phyloP scores from a whole-genome alignment of 2,888 invertebrate genomes.

The Scaptomyza polygonia region DNA sequence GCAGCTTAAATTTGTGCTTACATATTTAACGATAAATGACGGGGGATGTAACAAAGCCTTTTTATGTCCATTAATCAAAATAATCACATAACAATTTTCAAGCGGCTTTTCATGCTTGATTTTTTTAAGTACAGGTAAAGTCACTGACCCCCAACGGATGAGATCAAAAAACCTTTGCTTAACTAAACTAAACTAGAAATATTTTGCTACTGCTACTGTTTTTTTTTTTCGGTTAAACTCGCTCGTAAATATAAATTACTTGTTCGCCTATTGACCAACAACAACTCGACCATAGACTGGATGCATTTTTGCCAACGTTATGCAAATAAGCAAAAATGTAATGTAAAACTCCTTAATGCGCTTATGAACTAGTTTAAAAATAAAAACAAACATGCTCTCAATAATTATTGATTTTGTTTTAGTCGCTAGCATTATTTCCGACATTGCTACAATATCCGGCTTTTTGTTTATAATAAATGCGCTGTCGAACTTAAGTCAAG shows the following conservation, averaged over 20 bases:
- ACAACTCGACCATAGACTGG: slow-evolving; percentile 10
- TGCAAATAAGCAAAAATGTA: slow-evolving; percentile 21
- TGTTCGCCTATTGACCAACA: slow-evolving; percentile 48
- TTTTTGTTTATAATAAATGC: slow-evolving; percentile 30
- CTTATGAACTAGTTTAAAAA: slow-evolving; percentile 42
- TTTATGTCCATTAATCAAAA: slow-evolving; percentile 6
- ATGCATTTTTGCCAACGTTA: slow-evolving; percentile 13
- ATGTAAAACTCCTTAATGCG: slow-evolving; percentile 9
- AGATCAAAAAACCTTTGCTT: background rate
- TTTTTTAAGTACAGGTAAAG: background rate
- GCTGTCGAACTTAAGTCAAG: background rate
- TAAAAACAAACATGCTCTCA: slow-evolving; percentile 4
- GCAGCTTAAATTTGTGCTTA: background rate
- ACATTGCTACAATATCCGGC: slow-evolving; percentile 60
- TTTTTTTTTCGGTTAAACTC: background rate
- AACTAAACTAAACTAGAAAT: slow-evolving; percentile 7
- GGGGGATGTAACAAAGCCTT: background rate
- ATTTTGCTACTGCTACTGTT: background rate
- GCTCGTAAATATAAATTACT: slow-evolving; percentile 10
- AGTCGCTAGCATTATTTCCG: slow-evolving; percentile 41
- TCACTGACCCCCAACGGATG: slow-evolving; percentile 5
- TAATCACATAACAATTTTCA: slow-evolving; percentile 1
- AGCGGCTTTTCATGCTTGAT: background rate
- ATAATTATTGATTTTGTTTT: slow-evolving; percentile 4
- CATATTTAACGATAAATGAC: background rate